Evolutionary conservation across 2,113 vertebrate species (phyloP), one percentile per base, ranked within the genome.

Genomic region (Numenius arquata): DNA sequence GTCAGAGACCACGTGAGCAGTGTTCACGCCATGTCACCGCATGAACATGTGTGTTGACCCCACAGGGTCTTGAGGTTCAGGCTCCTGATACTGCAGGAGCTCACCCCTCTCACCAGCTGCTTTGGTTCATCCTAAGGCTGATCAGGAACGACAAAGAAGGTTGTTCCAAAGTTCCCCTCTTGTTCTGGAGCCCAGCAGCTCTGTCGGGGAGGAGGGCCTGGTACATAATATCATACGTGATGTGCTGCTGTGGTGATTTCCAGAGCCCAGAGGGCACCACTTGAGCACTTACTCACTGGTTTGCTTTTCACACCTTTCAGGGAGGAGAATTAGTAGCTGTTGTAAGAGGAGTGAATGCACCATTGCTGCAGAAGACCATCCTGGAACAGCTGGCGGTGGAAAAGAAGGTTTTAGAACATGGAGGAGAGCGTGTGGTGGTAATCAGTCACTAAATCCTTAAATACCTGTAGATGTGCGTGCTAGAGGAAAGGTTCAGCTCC

Each of bases 301-400:
- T n/a, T 72, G 40, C 25, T 81, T 89, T 70, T 66, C 41, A 61
- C 76, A 34, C 40, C 20, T 97, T 94, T 65, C 89, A 99, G 99
- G 98, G 98, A 40, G 99, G 99, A 48, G 98, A 98, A 66, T 85
- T 99, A 81, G 98, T 99, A 93, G 98, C 98, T 16, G 97, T 98
- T 84, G 97, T 99, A 85, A 97, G 98, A 89, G 99, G 99, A 50
- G 98, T 94, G 8, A 98, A 99, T 1, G 98, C 98, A 73, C 99
- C 99, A 1, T 79, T 99, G 88, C 98, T 99, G 83, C 99, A 98
- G 97, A 99, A 97, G 96, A 99, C 98, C 90, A 98, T 99, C 78
- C 89, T 98, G 50, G 98, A 99, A n/a, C 98, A 99, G 85, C 97
- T 99, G 93, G 95, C 96, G 68, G 97, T 97, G 20, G 98, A 99